Conservation (phyloP, 2,888 invertebrate species). For the Tupiocoris notatus region DNA sequence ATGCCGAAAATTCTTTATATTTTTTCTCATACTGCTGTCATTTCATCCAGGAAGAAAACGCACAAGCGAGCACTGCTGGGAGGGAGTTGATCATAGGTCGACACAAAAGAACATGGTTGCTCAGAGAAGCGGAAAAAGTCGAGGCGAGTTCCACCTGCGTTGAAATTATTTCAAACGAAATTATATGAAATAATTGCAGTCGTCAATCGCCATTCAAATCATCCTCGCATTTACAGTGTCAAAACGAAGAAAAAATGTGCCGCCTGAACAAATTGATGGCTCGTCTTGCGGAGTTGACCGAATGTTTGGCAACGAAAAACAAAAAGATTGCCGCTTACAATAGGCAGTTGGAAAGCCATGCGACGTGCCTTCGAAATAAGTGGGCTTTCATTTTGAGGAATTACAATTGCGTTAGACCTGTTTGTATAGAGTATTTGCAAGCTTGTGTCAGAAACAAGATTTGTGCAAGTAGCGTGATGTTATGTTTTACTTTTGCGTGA, state of each 20-base stretch:
- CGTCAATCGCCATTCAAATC: too few relatives aligned
- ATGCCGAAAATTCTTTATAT: too few relatives aligned
- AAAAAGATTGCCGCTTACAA: slow-evolving; percentile 36
- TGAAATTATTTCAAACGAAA: too few relatives aligned
- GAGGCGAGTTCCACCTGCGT: too few relatives aligned
- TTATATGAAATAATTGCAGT: too few relatives aligned
- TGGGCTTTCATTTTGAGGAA: background rate
- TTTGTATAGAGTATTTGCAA: too few relatives aligned
- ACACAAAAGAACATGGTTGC: slow-evolving; percentile 24
- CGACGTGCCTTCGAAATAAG: slow-evolving; percentile 30
- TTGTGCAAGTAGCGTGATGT: too few relatives aligned
- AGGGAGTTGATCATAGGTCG: background rate
- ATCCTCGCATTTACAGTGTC: slow-evolving; percentile 2
- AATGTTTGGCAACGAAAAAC: slow-evolving; percentile 18
- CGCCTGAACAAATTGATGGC: slow-evolving; percentile 28
- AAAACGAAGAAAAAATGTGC: slow-evolving; percentile 30
- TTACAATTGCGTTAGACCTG: too few relatives aligned
- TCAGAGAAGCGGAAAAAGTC: slow-evolving; percentile 24
- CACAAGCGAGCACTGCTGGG: background rate
- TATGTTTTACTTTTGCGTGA: too few relatives aligned
- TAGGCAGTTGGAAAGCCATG: slow-evolving; percentile 17
- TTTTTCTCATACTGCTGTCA: too few relatives aligned
- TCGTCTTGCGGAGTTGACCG: slow-evolving; percentile 10
- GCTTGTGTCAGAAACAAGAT: too few relatives aligned
- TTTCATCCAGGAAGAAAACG: background rate